Base-by-base conservation (phyloP, 2,888 invertebrate genomes). In the Drosophila crucigera region DNA sequence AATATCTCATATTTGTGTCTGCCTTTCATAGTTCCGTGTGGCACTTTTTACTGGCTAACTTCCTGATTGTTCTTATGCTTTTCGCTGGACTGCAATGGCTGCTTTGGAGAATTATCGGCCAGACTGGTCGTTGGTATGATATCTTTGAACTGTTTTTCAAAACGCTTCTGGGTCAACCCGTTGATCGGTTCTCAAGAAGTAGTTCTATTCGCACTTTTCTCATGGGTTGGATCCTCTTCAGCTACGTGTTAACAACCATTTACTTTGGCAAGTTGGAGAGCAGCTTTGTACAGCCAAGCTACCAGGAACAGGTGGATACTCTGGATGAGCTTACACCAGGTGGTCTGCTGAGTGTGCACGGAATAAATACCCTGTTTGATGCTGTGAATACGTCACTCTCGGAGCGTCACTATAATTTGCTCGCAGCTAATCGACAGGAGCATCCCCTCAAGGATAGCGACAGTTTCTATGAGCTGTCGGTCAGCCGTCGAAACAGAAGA, bases 241-340 rank as follows among this genome's bases (percentile, higher is more conserved):
- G 91, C 37, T 93, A 92, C 53, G 82, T 93, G 0, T 62, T 92
- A 54, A 91, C 90, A 3, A 83, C 76, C 31, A 84, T 92, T 28
- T 92, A 92, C 61, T 89, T 92, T 35, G 93, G 92, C 28, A 92
- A 93, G 56, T 68, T 93, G 59, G 93, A 92, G 50, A 93, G 93
- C 50, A 88, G 83, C 14, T 92, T 93, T 47, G 90, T 93, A 0
- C 85, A 88, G 14, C 92, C 93, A 0, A 78, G 76, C 16, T 93
- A 86, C 61, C 90, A 91, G 56, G 43, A 77, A 3, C 91, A 92
- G 37, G 55, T 93, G n/a, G 84, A 92, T 50, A 77, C 64, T 1
- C 64, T 93, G 22, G 74, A 79, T 2, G 90, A 84, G 4, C 37
- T 92, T 2, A 5, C 59, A 0, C 65, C 75, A 5, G 52, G 86